Conservation (phyloP, 2,113 vertebrate species). For the Brachypteracias leptosomus region DNA sequence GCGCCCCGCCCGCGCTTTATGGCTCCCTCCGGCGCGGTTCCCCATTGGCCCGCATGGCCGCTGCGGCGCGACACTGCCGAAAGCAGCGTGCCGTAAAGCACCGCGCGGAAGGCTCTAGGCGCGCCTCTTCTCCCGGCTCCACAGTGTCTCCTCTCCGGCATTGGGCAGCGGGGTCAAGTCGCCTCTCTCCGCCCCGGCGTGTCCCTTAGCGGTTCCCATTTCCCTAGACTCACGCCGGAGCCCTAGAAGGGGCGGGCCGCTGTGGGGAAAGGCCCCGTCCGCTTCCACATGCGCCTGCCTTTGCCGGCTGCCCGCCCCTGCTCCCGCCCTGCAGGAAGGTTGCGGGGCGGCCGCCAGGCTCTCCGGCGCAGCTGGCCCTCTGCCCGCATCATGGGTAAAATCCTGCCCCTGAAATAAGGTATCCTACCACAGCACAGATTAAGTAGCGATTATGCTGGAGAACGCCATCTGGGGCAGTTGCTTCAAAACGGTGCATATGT, state of each 20-base stretch:
- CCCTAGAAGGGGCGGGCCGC: no score
- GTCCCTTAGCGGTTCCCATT: fast-evolving
- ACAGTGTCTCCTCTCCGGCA: no score
- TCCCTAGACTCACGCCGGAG: fast-evolving
- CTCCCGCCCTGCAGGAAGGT: not conserved
- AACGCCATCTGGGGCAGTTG: conserved; percentile 25
- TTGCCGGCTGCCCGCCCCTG: no score
- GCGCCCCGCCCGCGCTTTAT: not conserved
- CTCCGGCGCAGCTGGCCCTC: fast-evolving
- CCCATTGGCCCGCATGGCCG: not conserved
- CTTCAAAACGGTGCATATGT: not conserved
- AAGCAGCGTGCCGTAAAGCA: not conserved
- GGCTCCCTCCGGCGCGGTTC: not conserved
- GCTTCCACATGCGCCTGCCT: no score
- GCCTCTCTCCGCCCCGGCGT: no score
- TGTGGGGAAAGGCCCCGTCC: no score
- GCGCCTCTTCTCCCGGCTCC: not conserved
- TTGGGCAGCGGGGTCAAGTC: no score
- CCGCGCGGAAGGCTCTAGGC: not conserved
- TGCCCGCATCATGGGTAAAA: fast-evolving
- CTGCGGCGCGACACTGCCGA: not conserved
- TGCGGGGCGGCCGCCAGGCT: no score
- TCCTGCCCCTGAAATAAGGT: no score
- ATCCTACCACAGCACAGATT: fast-evolving
- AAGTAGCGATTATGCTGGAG: not conserved